phyloP scores from a whole-genome alignment of 2,113 vertebrate genomes.

The Phodopus roborovskii region DNA sequence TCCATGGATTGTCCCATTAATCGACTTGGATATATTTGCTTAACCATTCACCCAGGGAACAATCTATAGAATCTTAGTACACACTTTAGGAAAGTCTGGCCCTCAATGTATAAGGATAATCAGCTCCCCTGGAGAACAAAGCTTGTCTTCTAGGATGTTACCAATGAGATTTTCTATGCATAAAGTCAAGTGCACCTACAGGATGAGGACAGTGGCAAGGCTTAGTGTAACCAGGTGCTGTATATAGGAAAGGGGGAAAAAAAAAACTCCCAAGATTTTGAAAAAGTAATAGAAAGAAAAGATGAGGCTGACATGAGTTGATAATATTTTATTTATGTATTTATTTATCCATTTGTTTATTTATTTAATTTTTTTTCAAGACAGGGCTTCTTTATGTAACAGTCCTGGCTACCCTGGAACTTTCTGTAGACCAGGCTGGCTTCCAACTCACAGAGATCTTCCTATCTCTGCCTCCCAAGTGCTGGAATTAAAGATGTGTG shows the following conservation, averaged over 20 bases:
- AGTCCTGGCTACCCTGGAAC: no score
- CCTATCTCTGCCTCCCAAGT: no score
- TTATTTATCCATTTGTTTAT: no score
- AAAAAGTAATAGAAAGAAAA: neutral
- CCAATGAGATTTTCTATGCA: neutral
- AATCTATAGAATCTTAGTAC: neutral
- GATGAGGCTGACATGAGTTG: neutral
- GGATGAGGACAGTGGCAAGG: neutral
- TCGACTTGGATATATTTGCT: neutral
- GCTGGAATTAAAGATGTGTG: no score
- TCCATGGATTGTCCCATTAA: neutral
- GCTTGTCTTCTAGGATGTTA: neutral
- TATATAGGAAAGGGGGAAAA: neutral
- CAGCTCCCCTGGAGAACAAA: neutral
- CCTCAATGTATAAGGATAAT: no score
- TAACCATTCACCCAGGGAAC: neutral
- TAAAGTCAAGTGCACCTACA: neutral
- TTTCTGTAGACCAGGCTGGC: no score
- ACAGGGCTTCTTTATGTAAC: no score
- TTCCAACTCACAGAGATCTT: no score
- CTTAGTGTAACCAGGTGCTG: neutral
- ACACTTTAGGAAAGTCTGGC: neutral
- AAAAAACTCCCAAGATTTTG: neutral
- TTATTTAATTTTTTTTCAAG: no score
- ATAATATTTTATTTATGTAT: no score